phyloP scores from a whole-genome alignment of 2,888 invertebrate species.

The Lamellibrachia columna region DNA sequence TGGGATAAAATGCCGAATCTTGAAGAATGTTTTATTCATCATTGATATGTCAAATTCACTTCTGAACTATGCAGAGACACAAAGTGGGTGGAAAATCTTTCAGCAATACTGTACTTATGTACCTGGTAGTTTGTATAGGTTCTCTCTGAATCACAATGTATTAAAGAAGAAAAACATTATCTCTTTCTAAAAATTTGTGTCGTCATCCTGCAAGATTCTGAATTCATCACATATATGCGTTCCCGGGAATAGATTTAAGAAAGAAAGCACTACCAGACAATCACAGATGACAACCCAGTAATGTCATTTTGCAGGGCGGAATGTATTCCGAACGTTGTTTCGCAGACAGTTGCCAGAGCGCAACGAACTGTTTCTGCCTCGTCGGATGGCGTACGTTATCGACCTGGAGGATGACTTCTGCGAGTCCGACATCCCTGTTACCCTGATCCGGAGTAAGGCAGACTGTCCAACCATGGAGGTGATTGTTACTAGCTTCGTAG shows the following conservation, averaged over 20 bases:
- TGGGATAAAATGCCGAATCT: too few relatives aligned
- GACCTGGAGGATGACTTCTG: slow-evolving; percentile 87
- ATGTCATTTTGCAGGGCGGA: slow-evolving; percentile 49
- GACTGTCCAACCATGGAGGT: slow-evolving; percentile 81
- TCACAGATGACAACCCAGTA: neutral
- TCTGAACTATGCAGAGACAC: too few relatives aligned
- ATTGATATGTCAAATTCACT: too few relatives aligned
- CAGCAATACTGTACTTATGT: too few relatives aligned
- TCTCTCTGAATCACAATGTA: too few relatives aligned
- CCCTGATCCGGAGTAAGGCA: slow-evolving; percentile 83
- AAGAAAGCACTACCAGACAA: neutral
- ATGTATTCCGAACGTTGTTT: slow-evolving; percentile 73
- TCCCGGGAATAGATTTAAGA: neutral
- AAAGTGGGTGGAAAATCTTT: too few relatives aligned
- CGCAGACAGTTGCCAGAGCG: slow-evolving; percentile 64
- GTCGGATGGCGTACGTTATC: slow-evolving; percentile 98
- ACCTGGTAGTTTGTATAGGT: too few relatives aligned
- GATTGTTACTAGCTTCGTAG: slow-evolving; percentile 20
- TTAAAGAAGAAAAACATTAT: too few relatives aligned
- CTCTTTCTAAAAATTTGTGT: too few relatives aligned
- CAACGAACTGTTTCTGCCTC: slow-evolving; percentile 92
- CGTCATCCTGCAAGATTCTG: too few relatives aligned
- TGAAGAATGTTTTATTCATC: too few relatives aligned
- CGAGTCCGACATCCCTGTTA: slow-evolving; percentile 94
- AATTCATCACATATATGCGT: neutral